Conservation (phyloP, 2,797 vertebrate genomes). For the Phrynocephalus forsythii region DNA sequence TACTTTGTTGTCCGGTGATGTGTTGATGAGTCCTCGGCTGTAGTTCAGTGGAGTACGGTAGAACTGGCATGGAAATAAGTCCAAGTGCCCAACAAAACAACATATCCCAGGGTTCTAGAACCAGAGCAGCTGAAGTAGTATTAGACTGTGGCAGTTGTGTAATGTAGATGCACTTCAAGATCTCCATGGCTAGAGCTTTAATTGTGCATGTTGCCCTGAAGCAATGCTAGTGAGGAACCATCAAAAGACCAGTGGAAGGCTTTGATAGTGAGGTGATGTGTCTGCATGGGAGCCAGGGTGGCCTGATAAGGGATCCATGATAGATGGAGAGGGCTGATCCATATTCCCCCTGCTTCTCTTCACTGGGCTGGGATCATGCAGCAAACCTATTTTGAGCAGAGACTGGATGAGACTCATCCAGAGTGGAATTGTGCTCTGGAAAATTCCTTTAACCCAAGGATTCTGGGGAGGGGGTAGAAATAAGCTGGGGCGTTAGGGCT, state of each 20-base stretch:
- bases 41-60: too few relatives aligned
- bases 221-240: not conserved
- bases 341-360: not conserved
- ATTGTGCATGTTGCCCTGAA: too few relatives aligned
- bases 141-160: too few relatives aligned
- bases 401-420: not conserved
- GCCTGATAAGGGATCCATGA: not conserved
- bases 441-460: not conserved
- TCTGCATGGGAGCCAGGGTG: not conserved
- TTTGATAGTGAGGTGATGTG: not conserved
- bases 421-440: not conserved
- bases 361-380: not conserved
- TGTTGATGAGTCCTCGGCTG: too few relatives aligned
- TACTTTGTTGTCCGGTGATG: too few relatives aligned
- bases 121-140: too few relatives aligned
- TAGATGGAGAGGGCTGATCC: too few relatives aligned
- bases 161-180: not conserved
- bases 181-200: not conserved
- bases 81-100: too few relatives aligned
- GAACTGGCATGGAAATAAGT: too few relatives aligned
- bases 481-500: not conserved
- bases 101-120: too few relatives aligned
- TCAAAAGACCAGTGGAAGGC: not conserved
- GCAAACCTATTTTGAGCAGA: not conserved
- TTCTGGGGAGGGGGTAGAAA: not conserved